Evolutionary conservation across 1,140 invertebrate genomes (phyloP).

Genomic region (Drosophila lini): DNA sequence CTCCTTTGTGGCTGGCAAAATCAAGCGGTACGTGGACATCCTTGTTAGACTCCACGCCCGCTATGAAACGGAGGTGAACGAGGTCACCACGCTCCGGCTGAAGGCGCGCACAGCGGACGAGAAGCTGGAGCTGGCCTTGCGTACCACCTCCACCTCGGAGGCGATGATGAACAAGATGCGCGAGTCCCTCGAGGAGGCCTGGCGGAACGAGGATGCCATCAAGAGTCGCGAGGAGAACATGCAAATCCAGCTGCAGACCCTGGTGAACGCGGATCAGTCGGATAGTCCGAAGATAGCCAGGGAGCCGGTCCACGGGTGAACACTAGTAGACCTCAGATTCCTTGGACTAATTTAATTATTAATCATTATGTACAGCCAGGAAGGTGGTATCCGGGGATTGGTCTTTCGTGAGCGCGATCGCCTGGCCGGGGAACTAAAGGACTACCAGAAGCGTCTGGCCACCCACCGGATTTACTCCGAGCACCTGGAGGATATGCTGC

Average conservation of each 20-base stretch:
- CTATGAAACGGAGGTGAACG: conserved; percentile 24
- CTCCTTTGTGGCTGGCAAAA: conserved; percentile 33
- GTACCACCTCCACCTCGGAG: conserved; percentile 31
- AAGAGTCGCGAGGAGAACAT: conserved; percentile 17
- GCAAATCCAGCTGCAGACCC: not conserved
- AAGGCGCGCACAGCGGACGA: conserved; percentile 37
- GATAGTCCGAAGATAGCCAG: not conserved
- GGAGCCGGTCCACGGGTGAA: not conserved
- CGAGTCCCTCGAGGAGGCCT: conserved; percentile 50
- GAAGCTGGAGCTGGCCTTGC: conserved; percentile 47
- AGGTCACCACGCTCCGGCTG: not conserved
- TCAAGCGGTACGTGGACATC: conserved; percentile 62
- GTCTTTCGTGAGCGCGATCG: conserved; percentile 84
- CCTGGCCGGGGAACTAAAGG: conserved; percentile 82
- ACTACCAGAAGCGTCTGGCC: conserved; percentile 83
- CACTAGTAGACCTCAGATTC: too few species aligned
- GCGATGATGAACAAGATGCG: conserved; percentile 43
- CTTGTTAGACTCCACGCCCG: conserved; percentile 44
- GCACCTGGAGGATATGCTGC: conserved; percentile 72
- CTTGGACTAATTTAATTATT: not conserved
- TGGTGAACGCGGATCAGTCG: not conserved
- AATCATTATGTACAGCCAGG: conserved; percentile 11
- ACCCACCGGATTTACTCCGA: conserved; percentile 75
- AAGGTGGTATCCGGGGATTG: not conserved
- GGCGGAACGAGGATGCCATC: conserved; percentile 49